Evolutionary conservation across 1,140 invertebrate species (phyloP).

Genomic region (Zaprionus capensis): DNA sequence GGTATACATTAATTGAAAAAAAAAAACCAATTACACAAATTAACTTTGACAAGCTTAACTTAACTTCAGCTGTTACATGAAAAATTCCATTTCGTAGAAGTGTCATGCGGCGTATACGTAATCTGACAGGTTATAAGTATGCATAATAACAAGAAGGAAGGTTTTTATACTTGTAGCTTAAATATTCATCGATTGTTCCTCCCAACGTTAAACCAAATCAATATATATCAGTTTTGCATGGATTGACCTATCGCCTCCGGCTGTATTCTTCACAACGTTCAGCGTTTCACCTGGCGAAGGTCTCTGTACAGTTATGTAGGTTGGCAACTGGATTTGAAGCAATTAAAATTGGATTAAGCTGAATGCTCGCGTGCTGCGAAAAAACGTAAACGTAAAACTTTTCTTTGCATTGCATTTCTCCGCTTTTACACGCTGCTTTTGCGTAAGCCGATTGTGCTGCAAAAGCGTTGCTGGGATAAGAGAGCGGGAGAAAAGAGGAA

Average conservation of each 20-base stretch:
- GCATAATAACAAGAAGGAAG: not conserved
- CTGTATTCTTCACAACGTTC: conserved; percentile 12
- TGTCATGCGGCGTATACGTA: conserved; percentile 18
- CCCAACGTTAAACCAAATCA: conserved; percentile 2
- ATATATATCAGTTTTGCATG: conserved; percentile 24
- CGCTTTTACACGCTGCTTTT: conserved; percentile 37
- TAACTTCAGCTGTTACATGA: not conserved
- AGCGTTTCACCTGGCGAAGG: conserved; percentile 16
- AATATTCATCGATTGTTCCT: too few species aligned
- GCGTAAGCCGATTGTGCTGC: conserved; percentile 70
- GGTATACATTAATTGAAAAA: not conserved
- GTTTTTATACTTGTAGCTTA: not conserved
- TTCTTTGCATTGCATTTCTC: conserved; percentile 29
- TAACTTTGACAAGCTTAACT: conserved; percentile 9
- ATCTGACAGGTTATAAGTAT: conserved; percentile 29
- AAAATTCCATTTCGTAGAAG: conserved; percentile 25
- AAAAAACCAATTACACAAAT: conserved; percentile 16
- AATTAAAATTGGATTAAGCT: conserved; percentile 78
- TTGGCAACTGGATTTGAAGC: conserved; percentile 78
- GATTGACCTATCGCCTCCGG: not conserved
- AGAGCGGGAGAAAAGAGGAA: not conserved
- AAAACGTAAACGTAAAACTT: conserved; percentile 45
- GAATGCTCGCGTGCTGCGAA: conserved; percentile 46
- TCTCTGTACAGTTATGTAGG: conserved; percentile 52
- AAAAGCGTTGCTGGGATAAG: too few species aligned